Evolutionary conservation across 2,888 invertebrate genomes (phyloP).

Genomic region (Pycnomerus fuliginosus): DNA sequence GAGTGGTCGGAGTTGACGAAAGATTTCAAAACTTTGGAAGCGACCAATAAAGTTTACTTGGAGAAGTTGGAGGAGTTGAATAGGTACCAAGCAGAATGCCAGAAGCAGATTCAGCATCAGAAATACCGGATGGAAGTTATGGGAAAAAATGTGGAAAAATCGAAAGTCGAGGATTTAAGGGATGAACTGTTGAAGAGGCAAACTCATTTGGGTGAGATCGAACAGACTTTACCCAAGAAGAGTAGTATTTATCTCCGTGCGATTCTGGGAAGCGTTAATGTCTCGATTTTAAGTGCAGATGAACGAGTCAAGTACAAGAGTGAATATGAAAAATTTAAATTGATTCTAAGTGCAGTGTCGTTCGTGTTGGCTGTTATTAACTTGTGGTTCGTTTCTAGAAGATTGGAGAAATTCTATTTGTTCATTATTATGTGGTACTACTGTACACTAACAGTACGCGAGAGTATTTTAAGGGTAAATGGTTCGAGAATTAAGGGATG

Average conservation of each 20-base stretch:
- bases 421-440: conserved; percentile 99
- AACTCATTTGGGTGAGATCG: conserved; percentile 83
- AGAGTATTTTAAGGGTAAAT: conserved; percentile 96
- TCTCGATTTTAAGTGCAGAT: conserved; percentile 91
- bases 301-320: conserved; percentile 92
- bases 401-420: conserved; percentile 79
- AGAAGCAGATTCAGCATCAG: conserved; percentile 85
- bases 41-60: conserved; percentile 74
- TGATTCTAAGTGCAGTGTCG: conserved; percentile 87
- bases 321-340: conserved; percentile 96
- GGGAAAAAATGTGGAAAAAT: conserved; percentile 32
- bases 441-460: conserved; percentile 96
- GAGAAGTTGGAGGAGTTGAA: conserved; percentile 79
- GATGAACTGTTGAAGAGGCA: conserved; percentile 77
- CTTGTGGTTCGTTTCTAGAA: conserved; percentile 57
- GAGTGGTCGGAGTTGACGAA: conserved; percentile 36
- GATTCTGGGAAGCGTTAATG: conserved; percentile 93
- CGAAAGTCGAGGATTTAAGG: conserved; percentile 61
- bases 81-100: conserved; percentile 77
- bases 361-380: conserved; percentile 79
- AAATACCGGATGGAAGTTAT: conserved; percentile 82
- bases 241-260: conserved; percentile 86
- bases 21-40: conserved; percentile 54
- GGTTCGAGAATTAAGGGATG: conserved; percentile 95
- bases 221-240: conserved; percentile 85